Conservation (phyloP, 2,113 vertebrate genomes). For the Prunella himalayana region DNA sequence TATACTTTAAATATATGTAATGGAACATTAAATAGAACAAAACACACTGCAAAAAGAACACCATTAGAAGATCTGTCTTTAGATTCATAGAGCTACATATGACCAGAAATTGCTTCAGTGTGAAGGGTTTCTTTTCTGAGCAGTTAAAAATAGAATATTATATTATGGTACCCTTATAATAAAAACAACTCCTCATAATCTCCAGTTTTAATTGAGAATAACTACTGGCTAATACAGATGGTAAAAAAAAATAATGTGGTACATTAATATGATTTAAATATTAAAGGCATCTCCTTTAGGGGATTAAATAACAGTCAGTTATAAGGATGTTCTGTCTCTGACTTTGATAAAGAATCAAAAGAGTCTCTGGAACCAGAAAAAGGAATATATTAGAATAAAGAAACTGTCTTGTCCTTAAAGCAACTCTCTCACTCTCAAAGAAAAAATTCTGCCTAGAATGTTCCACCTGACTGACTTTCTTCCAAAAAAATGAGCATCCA, state of each 20-base stretch:
- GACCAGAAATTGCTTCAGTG: background rate
- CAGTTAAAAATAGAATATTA: background rate
- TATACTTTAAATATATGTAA: too few species aligned
- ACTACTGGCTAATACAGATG: background rate
- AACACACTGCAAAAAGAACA: background rate
- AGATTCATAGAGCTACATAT: background rate
- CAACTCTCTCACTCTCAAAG: background rate
- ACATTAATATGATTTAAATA: constrained; percentile 34
- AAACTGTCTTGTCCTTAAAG: constrained; percentile 26
- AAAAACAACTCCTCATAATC: background rate
- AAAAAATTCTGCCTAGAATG: constrained; percentile 5
- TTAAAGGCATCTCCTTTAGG: background rate
- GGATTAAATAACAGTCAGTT: constrained; percentile 35
- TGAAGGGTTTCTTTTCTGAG: background rate
- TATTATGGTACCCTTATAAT: background rate
- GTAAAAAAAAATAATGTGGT: background rate
- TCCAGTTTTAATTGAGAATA: background rate
- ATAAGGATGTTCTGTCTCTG: background rate
- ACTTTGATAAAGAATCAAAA: constrained; percentile 13
- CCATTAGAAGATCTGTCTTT: background rate
- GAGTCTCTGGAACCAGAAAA: background rate
- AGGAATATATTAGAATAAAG: constrained; percentile 22
- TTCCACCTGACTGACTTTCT: constrained; percentile 2
- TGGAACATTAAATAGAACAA: background rate
- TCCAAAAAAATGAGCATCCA: background rate